Evolutionary conservation across 2,888 invertebrate genomes (phyloP).

Genomic region (Apamea monoglypha): DNA sequence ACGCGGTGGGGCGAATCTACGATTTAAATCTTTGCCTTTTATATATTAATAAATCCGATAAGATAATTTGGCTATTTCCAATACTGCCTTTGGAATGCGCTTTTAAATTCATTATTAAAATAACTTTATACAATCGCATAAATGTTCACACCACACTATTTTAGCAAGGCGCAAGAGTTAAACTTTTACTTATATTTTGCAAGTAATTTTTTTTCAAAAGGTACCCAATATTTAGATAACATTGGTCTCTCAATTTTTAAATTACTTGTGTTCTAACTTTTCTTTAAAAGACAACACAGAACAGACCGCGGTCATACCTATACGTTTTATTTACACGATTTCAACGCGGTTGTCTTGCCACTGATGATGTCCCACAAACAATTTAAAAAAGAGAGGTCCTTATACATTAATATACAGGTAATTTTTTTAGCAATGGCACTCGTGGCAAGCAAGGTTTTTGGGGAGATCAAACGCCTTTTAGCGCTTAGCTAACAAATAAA

Average conservation of each 20-base stretch:
- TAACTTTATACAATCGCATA: background rate
- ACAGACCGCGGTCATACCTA: background rate
- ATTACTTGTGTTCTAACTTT: background rate
- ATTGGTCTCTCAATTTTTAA: background rate
- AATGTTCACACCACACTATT: background rate
- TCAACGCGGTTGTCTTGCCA: background rate
- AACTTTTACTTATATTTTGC: conserved; percentile 1
- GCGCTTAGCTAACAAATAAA: background rate
- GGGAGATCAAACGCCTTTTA: background rate
- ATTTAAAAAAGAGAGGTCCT: conserved; percentile 5
- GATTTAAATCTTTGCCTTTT: background rate
- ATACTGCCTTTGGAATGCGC: conserved; percentile 35
- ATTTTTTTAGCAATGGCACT: conserved; percentile 31
- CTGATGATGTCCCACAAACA: background rate
- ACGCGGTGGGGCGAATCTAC: background rate
- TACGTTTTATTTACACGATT: background rate
- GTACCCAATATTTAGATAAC: conserved; percentile 2
- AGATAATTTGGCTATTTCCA: conserved; percentile 9
- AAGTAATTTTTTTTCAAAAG: conserved; percentile 25
- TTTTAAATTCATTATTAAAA: background rate
- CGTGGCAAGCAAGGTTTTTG: background rate
- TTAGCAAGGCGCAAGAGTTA: conserved; percentile 13
- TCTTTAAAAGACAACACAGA: background rate
- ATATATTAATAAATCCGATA: background rate
- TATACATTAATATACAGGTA: background rate